Conservation (phyloP, 2,113 vertebrate genomes). For the Notiomystis cincta region DNA sequence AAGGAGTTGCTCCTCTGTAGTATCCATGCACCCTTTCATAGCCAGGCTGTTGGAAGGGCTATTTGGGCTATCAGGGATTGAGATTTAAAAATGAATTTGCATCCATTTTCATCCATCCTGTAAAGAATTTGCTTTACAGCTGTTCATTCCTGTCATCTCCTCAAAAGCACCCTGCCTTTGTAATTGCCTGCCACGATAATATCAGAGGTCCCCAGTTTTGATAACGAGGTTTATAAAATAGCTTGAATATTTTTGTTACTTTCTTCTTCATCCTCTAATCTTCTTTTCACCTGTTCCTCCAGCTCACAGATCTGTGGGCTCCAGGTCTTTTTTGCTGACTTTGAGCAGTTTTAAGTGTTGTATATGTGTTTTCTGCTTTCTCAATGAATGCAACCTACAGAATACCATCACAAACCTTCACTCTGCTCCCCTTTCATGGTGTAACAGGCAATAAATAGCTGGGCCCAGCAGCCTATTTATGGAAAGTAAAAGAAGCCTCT, state of each 20-base stretch:
- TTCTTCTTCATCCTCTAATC: not conserved
- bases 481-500: slow-evolving; percentile 8
- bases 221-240: not conserved
- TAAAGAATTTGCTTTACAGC: not conserved
- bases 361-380: not conserved
- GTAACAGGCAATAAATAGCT: slow-evolving; percentile 45
- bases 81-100: not conserved
- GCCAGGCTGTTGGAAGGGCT: not conserved
- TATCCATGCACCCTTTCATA: fast-evolving
- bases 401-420: not conserved
- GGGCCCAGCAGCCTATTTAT: slow-evolving; percentile 26
- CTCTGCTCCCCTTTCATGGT: not conserved
- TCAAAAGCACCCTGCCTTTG: not conserved
- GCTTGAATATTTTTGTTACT: not conserved
- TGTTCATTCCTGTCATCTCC: not conserved
- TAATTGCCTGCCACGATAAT: not conserved
- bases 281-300: not conserved
- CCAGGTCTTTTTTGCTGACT: not conserved
- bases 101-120: not conserved
- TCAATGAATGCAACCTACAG: not conserved
- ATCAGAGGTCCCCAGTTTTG: not conserved
- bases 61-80: not conserved
- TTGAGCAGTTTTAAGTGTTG: not conserved
- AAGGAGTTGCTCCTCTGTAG: not conserved
- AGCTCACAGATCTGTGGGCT: not conserved